Evolutionary conservation across 1,140 invertebrate species (phyloP).

Genomic region (Philopotamus ludificatus): DNA sequence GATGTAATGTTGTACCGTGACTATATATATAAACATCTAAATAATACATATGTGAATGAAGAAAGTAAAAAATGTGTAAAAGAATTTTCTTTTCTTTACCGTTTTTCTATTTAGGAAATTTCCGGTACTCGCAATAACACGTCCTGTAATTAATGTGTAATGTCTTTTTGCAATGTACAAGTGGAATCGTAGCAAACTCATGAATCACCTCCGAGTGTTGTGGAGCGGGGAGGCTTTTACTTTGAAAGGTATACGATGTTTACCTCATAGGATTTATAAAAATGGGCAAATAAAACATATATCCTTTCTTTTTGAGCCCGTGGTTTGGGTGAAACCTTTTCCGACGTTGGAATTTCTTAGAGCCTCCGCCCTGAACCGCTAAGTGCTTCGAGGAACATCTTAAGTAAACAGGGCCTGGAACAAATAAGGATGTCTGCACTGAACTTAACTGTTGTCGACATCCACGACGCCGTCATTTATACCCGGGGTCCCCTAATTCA

Average conservation of each 20-base stretch:
- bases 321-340: neutral
- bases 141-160: too few species aligned
- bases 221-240: neutral
- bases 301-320: neutral
- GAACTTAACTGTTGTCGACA: neutral
- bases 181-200: neutral
- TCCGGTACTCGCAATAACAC: too few species aligned
- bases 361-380: neutral
- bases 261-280: neutral
- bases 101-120: too few species aligned
- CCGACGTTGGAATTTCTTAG: neutral
- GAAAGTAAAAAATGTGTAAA: too few species aligned
- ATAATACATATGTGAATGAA: too few species aligned
- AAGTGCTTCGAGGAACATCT: neutral
- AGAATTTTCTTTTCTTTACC: too few species aligned
- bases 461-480: neutral
- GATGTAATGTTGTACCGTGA: too few species aligned
- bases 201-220: neutral
- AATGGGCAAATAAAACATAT: neutral
- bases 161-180: too few species aligned
- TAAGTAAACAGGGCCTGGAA: neutral
- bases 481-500: conserved; percentile 12
- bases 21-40: too few species aligned
- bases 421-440: neutral
- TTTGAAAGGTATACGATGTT: neutral